Percentiles rank a stretch among this genome's conserved stretches.
Evolutionary conservation across 2,113 vertebrate genomes (phyloP).

Genomic region (Bettongia penicillata): DNA sequence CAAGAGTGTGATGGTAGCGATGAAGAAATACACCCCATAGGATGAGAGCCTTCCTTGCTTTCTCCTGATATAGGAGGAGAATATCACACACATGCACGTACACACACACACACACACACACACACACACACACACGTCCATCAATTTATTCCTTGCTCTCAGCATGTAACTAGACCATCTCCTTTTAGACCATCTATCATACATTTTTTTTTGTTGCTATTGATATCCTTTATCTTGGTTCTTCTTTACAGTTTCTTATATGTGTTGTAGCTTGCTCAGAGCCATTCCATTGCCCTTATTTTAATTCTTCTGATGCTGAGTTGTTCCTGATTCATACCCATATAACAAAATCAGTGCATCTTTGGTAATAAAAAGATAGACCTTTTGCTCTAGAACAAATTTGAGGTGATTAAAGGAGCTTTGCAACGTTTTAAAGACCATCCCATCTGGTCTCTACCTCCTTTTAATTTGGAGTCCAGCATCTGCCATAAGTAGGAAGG

Average conservation of each 20-base stretch:
- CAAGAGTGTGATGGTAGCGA: neutral
- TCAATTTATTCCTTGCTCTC: neutral
- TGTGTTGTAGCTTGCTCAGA: neutral
- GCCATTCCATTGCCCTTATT: neutral
- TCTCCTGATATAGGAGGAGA: too few species aligned
- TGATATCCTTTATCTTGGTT: neutral
- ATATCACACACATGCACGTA: neutral
- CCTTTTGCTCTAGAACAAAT: neutral
- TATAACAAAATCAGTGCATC: neutral
- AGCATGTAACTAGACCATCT: neutral
- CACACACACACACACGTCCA: too few species aligned
- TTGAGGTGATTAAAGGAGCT: neutral
- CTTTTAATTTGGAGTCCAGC: neutral
- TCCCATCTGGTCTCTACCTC: neutral
- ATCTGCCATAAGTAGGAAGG: neutral
- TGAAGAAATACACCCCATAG: neutral
- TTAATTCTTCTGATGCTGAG: neutral
- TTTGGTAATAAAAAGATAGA: neutral
- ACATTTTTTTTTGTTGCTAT: neutral
- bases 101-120: neutral
- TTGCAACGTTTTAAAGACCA: neutral
- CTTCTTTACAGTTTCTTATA: neutral
- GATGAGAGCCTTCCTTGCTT: too few species aligned
- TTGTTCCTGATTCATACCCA: neutral
- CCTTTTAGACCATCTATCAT: neutral